Evolutionary conservation across 2,888 invertebrate genomes (phyloP), one percentile per base, ranked within the genome.

Genomic region (Stramonita haemastoma): DNA sequence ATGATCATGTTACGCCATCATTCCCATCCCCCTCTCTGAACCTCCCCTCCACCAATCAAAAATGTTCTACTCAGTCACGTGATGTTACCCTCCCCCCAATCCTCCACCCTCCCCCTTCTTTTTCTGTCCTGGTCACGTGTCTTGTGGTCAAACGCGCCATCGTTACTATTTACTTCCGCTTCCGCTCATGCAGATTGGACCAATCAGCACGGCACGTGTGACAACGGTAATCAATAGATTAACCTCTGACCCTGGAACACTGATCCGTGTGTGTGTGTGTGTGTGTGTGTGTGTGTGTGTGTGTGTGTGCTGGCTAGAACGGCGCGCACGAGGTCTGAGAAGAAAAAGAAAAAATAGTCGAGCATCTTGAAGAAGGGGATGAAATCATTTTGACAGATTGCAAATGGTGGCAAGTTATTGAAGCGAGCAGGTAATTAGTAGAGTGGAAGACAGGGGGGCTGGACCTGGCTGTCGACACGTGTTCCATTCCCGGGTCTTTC

Each of bases 391-490:
- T 86, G 86, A 86, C 86, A 86, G 86, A 86, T 86, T 86, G 86
- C 86, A 66, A 86, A 66, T 86, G 34, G 60, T 86, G 66, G 32
- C 11, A 32, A 86, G 86, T 86, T 86, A 86, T 86, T 66, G 86
- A 86, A 86, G 86, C 86, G 86, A 86, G 66, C 86, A 86, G 86
- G 86, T 86, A 86, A 86, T 86, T 86, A 86, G 86, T 11, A 32
- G 66, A 86, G 66, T 86, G 66, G 86, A 86, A 86, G 86, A 86
- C 86, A 46, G 46, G 86, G 46, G 60, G 19, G 60, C 34, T 60
- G 66, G 86, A 34, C 13, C 32, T 32, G 22, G 13, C 29, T 86
- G 86, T 66, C 17, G 57, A 34, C 86, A 86, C 86, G 86, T 86
- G 86, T 32, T 32, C 32, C 60, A 86, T 86, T 66, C 66, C 56